Evolutionary conservation across 2,113 vertebrate genomes (phyloP).

Genomic region (Pteruthius melanotis): DNA sequence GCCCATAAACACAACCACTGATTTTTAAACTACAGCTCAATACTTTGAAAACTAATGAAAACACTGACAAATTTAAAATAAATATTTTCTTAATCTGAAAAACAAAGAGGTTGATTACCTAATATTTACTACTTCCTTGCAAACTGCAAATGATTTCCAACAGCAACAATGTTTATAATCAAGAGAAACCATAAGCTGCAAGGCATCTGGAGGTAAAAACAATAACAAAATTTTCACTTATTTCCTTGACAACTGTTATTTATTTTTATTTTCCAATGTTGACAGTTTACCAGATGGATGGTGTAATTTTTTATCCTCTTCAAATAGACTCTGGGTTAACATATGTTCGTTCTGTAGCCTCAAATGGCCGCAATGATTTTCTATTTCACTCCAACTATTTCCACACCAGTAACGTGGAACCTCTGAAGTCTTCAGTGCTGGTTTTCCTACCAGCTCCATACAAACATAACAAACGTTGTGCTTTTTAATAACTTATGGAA

Average conservation of each 20-base stretch:
- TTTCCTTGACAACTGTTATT: conserved; percentile 11
- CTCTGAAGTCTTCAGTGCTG: background rate
- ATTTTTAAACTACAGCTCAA: background rate
- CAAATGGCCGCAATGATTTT: background rate
- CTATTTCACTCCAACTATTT: background rate
- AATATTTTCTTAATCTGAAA: background rate
- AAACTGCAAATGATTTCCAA: background rate
- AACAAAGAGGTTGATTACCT: background rate
- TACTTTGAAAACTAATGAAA: background rate
- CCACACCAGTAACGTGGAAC: background rate
- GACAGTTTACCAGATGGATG: conserved; percentile 3
- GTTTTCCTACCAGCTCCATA: background rate
- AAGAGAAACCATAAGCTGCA: background rate
- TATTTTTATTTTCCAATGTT: background rate
- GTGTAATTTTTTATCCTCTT: background rate
- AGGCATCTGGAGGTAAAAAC: background rate
- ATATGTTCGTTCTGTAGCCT: background rate
- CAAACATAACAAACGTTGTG: background rate
- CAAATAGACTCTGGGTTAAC: background rate
- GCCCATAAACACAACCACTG: background rate
- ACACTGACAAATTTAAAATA: background rate
- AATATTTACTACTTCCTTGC: background rate
- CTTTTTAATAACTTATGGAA: background rate
- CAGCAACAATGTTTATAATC: background rate
- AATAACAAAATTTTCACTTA: background rate